phyloP scores from a whole-genome alignment of 2,113 vertebrate species.

The Callipepla californica region DNA sequence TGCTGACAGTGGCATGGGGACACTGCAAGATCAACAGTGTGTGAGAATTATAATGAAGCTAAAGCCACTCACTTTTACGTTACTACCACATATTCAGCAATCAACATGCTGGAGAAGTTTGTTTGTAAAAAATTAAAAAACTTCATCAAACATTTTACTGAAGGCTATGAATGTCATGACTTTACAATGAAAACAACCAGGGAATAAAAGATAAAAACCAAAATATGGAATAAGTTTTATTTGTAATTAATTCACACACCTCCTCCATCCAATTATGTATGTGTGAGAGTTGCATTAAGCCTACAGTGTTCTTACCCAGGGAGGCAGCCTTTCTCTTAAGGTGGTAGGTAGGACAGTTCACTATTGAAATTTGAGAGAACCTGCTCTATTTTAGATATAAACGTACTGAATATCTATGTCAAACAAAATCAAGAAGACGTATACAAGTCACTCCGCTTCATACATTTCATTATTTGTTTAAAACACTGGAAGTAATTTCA shows the following conservation, averaged over 20 bases:
- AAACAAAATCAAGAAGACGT: background rate
- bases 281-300: constrained; percentile 9
- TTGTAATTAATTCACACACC: constrained; percentile 37
- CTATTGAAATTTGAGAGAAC: background rate
- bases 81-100: fast-evolving
- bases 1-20: background rate
- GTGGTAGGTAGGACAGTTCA: constrained; percentile 41
- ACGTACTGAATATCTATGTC: background rate
- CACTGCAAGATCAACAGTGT: background rate
- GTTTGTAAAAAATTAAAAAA: background rate
- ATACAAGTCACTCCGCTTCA: background rate
- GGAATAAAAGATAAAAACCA: constrained; percentile 27
- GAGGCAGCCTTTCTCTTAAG: background rate
- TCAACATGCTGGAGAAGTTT: background rate
- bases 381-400: background rate
- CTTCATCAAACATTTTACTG: background rate
- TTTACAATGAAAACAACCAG: background rate
- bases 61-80: background rate
- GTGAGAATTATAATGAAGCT: background rate
- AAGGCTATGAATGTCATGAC: background rate
- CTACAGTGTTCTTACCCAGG: constrained; percentile 1
- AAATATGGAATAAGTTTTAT: constrained; percentile 13
- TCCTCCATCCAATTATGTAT: background rate
- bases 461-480: background rate
- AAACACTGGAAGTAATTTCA: background rate